phyloP scores from a whole-genome alignment of 2,113 vertebrate genomes.

The Larimichthys polyactis region DNA sequence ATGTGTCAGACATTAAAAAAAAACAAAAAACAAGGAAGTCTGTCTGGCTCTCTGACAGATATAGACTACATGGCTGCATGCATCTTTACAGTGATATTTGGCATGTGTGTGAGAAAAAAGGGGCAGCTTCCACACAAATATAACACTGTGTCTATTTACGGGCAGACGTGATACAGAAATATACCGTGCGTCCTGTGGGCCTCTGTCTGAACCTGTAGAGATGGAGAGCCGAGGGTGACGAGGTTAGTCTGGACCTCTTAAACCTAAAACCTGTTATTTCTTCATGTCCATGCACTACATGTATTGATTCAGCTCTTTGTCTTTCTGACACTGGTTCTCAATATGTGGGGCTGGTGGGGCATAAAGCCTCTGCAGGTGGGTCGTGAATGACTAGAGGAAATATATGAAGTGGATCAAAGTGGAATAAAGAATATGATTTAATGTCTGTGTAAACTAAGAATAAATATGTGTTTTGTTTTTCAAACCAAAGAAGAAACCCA shows the following conservation, averaged over 20 bases:
- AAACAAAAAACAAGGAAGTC: not conserved
- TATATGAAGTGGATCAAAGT: too few relatives aligned
- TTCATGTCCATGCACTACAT: not conserved
- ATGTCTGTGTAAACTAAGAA: too few relatives aligned
- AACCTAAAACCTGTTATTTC: not conserved
- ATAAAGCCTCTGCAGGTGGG: too few relatives aligned
- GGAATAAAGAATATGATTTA: too few relatives aligned
- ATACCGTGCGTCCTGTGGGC: conserved; percentile 19
- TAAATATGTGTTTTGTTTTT: too few relatives aligned
- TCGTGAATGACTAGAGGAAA: too few relatives aligned
- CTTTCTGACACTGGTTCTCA: not conserved
- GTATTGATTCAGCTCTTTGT: not conserved
- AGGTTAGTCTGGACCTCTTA: not conserved
- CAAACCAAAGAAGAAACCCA: too few relatives aligned
- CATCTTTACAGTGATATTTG: not conserved
- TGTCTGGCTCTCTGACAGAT: conserved; percentile 23
- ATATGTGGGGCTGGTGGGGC: too few relatives aligned
- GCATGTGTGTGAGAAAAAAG: conserved; percentile 8
- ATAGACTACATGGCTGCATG: not conserved
- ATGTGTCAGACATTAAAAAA: conserved; percentile 9
- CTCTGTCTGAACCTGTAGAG: not conserved
- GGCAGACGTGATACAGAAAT: conserved; percentile 49
- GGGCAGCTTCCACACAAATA: conserved; percentile 34
- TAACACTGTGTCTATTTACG: conserved; percentile 44
- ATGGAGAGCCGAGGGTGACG: not conserved